Evolutionary conservation across 2,888 invertebrate species (phyloP).

Genomic region (Morpho helenor): DNA sequence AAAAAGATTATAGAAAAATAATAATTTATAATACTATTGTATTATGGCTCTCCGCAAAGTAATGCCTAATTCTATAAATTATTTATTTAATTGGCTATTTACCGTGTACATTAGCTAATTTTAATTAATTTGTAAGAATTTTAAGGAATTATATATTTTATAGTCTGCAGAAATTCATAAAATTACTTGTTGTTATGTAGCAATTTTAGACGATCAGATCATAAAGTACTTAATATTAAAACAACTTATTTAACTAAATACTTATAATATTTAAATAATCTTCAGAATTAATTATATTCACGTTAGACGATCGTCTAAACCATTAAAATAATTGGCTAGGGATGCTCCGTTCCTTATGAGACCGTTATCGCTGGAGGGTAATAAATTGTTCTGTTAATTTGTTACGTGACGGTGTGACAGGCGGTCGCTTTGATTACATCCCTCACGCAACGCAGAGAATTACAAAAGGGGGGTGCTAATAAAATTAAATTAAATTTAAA

Average conservation of each 20-base stretch:
- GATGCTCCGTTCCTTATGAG: background rate
- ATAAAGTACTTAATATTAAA: no score
- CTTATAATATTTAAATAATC: background rate
- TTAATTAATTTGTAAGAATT: no score
- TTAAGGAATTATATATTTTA: no score
- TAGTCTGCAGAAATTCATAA: no score
- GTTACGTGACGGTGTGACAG: conserved; percentile 27
- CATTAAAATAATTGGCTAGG: background rate
- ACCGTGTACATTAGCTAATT: no score
- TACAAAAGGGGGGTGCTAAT: conserved; percentile 11
- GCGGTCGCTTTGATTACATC: conserved; percentile 25
- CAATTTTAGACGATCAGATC: no score
- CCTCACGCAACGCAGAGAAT: conserved; percentile 22
- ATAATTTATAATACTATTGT: no score
- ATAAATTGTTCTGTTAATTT: conserved; percentile 14
- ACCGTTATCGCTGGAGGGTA: background rate
- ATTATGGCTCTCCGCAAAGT: no score
- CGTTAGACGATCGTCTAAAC: background rate
- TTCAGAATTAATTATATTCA: background rate
- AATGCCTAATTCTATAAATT: no score
- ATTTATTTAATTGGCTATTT: no score
- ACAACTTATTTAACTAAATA: background rate
- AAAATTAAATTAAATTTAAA: conserved; percentile 20
- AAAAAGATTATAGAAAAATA: no score
- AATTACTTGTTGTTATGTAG: no score